Base-by-base conservation (phyloP, 2,113 vertebrate genomes). In the Perca schrenkii region DNA sequence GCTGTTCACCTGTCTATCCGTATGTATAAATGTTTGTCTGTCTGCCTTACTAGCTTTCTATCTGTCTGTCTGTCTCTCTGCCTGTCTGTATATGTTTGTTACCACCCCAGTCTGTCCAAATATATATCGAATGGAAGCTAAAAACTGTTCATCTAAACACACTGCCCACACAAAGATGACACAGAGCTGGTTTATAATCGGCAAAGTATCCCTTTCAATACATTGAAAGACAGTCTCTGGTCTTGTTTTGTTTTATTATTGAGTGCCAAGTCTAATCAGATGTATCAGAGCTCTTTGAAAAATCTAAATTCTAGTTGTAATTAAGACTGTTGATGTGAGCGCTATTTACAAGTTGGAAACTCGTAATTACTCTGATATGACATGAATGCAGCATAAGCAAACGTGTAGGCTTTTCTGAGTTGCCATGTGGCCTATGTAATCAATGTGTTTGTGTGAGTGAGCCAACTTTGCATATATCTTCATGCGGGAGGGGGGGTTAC, bases 401-500 rank as follows among this genome's bases (percentile, higher is more conserved):
- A 19, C 21, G 52, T 7, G 46, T 64, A 13, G 54, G 34, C 6
- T 34, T 34, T 34, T 34, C 6, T 34, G 34, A 52, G 43, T 28
- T 66, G 60, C 60, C 65, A 60, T 62, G 60, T 85, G 54, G 5
- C 8, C 43, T 25, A 0, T 19, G 16, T 34, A 34, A 46, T 80
- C n/a, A 67, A 47, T 76, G 57, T 5, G 4, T 19, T 11, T 43
- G 40, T 71, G 46, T 43, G 53, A 52, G 36, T 2, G n/a, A 52
- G 40, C 17, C n/a, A 47, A 22, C 54, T 17, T 28, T 78, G 77
- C 77, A 79, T 64, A 72, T 31, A 65, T 72, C 21, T 40, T 40
- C 40, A 8, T 10, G 36, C 8, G 0, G 40, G 40, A 8, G 34
- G 34, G 34, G 36, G 36, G 36, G 36, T 53, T 46, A 49, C 75